Base-by-base conservation (phyloP, 1,140 invertebrate genomes). In the Paracyclopina nana region DNA sequence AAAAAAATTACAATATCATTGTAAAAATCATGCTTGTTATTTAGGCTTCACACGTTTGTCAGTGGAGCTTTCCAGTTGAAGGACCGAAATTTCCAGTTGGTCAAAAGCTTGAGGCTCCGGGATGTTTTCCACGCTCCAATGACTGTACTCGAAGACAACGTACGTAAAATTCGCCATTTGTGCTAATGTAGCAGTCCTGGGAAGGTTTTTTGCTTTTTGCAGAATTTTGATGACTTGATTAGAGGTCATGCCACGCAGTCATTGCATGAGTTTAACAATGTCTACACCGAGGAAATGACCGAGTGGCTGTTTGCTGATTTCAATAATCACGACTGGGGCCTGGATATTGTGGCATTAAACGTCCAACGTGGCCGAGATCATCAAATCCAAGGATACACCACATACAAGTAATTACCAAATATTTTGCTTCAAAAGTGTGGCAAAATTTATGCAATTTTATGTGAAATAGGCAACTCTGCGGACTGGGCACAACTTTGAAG, bases 331-430 rank as follows among this genome's bases (percentile, higher is more conserved):
- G 50, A 55, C 63, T 86, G 80, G 1, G 83, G 84, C 3, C 67
- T 87, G 11, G 84, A 90, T 66, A 62, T 90, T 28, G 75, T 84
- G 12, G 76, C 83, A 0, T 65, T 87, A 0, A 87, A 88, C 57
- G 69, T 88, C 30, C 82, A 86, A 59, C 69, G 84, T 58, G 71
- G 62, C 26, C 71, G 87, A 54, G 87, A 92, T 62, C 87, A 90
- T 60, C 85, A 84, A 53, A 69, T 94, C 50, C 84, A 84, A 28
- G 82, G 83, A 31, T 90, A 88, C 61, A 87, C 85, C 78, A 82
- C 87, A 63, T 90, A 48, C 28, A 48, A 28, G 45, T 48, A 30
- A 45, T 14, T 18, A 9, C 16, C 8, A 43, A 14, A 11, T 43
- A 14, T 9, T 8, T 14, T 22, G n/a, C 8, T 8, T 8, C 8